Percentiles rank a stretch among this genome's conserved stretches.
phyloP scores from a whole-genome alignment of 2,888 invertebrate species.

The Leucoma salicis region DNA sequence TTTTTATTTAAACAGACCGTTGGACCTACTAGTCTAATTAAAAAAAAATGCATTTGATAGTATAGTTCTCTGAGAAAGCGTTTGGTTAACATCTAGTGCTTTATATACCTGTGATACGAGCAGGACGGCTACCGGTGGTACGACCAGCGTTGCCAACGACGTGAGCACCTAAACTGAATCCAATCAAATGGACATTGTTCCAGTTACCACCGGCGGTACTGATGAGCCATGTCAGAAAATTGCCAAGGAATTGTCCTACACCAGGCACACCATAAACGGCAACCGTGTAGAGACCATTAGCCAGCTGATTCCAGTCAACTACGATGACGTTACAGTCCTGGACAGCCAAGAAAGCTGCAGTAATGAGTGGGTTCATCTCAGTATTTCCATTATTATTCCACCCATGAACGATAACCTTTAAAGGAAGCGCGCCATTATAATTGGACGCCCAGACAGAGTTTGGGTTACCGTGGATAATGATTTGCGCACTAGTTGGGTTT shows the following conservation, averaged over 20 bases:
- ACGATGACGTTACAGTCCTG: slow-evolving; percentile 54
- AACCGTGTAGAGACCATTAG: slow-evolving; percentile 35
- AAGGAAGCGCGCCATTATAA: slow-evolving; percentile 36
- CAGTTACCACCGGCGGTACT: slow-evolving; percentile 56
- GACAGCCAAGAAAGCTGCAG: slow-evolving; percentile 48
- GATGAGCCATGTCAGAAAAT: slow-evolving; percentile 58
- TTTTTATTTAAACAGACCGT: too few species aligned
- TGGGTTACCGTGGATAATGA: slow-evolving; percentile 31
- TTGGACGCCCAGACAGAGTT: slow-evolving; percentile 40
- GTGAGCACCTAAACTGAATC: slow-evolving; percentile 70
- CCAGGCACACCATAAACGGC: slow-evolving; percentile 44
- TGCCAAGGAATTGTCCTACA: slow-evolving; percentile 53
- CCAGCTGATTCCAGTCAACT: slow-evolving; percentile 51
- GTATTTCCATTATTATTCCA: slow-evolving; percentile 56
- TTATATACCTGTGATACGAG: slow-evolving; percentile 55
- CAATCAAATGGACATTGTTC: slow-evolving; percentile 62
- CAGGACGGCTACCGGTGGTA: slow-evolving; percentile 37
- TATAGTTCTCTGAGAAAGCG: too few species aligned
- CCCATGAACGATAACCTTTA: slow-evolving; percentile 51
- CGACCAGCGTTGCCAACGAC: slow-evolving; percentile 62
- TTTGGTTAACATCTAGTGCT: too few species aligned
- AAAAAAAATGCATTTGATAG: too few species aligned
- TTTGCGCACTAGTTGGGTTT: slow-evolving; percentile 42
- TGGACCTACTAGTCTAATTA: too few species aligned
- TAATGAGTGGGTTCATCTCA: slow-evolving; percentile 42